Conservation (phyloP, 1,140 invertebrate genomes). For the Drosophila subpulchrella region DNA sequence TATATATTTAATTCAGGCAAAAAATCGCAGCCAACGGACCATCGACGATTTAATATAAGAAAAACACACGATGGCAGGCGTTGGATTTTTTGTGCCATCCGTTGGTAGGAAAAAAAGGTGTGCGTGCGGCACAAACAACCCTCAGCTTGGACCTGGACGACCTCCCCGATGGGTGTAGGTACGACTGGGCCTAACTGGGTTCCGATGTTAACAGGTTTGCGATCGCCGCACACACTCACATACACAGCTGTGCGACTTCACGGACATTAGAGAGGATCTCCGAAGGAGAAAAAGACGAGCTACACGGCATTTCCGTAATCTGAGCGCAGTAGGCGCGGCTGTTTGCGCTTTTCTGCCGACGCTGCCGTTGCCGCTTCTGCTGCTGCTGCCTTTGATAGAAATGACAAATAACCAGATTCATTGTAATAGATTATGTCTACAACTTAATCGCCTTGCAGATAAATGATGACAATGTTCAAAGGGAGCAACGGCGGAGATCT, state of each 20-base stretch:
- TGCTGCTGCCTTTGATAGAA: constrained; percentile 67
- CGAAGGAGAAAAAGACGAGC: constrained; percentile 29
- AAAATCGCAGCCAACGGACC: constrained; percentile 58
- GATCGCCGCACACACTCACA: constrained; percentile 41
- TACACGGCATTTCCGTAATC: constrained; percentile 70
- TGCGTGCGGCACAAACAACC: constrained; percentile 68
- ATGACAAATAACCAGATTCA: constrained; percentile 85
- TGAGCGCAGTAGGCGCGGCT: constrained; percentile 79
- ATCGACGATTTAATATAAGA: constrained; percentile 83
- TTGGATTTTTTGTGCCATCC: constrained; percentile 53
- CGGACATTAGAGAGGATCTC: constrained; percentile 73
- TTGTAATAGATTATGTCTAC: constrained; percentile 85
- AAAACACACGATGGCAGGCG: constrained; percentile 77
- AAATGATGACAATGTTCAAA: constrained; percentile 84
- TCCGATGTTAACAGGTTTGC: constrained; percentile 80
- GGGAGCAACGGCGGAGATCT: constrained; percentile 39
- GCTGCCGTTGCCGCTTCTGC: constrained; percentile 4
- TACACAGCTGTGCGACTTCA: constrained; percentile 75
- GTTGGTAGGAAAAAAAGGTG: constrained; percentile 59
- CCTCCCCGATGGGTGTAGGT: constrained; percentile 72
- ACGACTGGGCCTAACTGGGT: constrained; percentile 66
- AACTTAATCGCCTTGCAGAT: constrained; percentile 84
- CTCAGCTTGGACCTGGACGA: constrained; percentile 51
- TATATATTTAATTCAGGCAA: constrained; percentile 81
- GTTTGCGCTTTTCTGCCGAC: constrained; percentile 77